phyloP scores from a whole-genome alignment of 2,888 invertebrate species.

The Kuschelorhynchus macadamiae region DNA sequence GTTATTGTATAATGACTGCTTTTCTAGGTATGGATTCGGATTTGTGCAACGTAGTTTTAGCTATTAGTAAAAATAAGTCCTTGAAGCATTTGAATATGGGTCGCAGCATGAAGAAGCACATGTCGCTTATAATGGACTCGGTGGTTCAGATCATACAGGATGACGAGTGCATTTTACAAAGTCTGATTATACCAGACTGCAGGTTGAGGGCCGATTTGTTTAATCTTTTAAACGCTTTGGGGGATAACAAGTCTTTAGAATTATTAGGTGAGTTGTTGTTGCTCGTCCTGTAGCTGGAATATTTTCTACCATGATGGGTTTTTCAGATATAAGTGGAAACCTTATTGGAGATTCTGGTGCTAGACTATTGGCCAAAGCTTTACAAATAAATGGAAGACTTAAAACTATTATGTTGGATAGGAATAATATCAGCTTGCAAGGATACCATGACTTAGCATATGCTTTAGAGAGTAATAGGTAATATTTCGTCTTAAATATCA shows the following conservation, averaged over 20 bases:
- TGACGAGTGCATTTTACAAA: slow-evolving; percentile 89
- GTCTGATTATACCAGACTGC: slow-evolving; percentile 85
- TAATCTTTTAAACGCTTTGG: slow-evolving; percentile 86
- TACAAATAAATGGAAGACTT: slow-evolving; percentile 93
- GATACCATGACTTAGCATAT: slow-evolving; percentile 91
- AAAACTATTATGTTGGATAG: slow-evolving; percentile 90
- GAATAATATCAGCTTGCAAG: slow-evolving; percentile 90
- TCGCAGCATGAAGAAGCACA: slow-evolving; percentile 83
- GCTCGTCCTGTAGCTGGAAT: slow-evolving; percentile 36
- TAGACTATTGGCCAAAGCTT: slow-evolving; percentile 91
- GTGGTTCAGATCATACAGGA: slow-evolving; percentile 92
- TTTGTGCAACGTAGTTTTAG: slow-evolving; percentile 88
- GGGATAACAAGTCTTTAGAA: slow-evolving; percentile 85
- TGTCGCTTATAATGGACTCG: slow-evolving; percentile 85
- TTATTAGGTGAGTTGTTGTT: slow-evolving; percentile 64
- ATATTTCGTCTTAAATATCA: too few species aligned
- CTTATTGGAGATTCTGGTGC: slow-evolving; percentile 95
- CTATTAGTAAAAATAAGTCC: slow-evolving; percentile 92
- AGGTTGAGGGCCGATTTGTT: slow-evolving; percentile 79
- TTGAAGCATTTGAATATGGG: slow-evolving; percentile 89
- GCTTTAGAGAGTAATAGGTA: slow-evolving; percentile 90
- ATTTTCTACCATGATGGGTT: background rate
- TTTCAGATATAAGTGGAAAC: slow-evolving; percentile 80
- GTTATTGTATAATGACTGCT: too few species aligned
- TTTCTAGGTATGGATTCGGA: slow-evolving; percentile 92